These are phyloP conservation scores for Lagenorhynchus albirostris DNA, from an alignment of 2,113 vertebrate genomes.

Conservation along the genomic window DNA sequence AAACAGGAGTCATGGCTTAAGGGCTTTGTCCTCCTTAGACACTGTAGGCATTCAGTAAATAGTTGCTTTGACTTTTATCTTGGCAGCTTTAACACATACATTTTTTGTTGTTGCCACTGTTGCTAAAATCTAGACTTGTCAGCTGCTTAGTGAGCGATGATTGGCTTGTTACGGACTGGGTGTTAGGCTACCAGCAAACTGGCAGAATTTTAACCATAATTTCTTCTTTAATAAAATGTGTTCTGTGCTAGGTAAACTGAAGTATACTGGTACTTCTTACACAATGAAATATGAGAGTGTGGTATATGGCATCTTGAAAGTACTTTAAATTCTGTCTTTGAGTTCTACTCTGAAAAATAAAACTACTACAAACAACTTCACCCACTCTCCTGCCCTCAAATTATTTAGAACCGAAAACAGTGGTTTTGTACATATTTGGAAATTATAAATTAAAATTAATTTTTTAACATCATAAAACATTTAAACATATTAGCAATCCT, in stretches of 20 bases:
- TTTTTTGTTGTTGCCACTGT: not conserved
- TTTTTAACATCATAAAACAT: not conserved
- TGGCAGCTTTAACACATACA: not conserved
- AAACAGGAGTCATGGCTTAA: not conserved
- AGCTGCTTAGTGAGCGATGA: not conserved
- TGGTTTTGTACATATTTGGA: not conserved
- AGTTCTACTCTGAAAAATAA: not conserved
- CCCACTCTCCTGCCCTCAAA: not conserved
- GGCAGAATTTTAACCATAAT: not conserved
- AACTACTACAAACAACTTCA: not conserved
- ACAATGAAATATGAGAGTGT: not conserved
- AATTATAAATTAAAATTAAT: not conserved
- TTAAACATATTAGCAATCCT: not conserved
- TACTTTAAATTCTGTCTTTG: not conserved
- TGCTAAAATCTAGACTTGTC: not conserved
- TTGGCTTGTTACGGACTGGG: not conserved
- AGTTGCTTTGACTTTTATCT: not conserved
- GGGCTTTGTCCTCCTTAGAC: not conserved
- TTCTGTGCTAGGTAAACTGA: not conserved
- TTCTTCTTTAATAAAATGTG: not conserved
- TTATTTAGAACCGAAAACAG: slow-evolving; percentile 13
- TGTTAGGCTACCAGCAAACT: not conserved
- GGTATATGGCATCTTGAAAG: not conserved
- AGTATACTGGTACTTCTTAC: not conserved
- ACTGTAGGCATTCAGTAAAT: not conserved